Evolutionary conservation across 1,140 invertebrate genomes (phyloP), one percentile per base, ranked within the genome.

Genomic region (Triops longicaudatus): DNA sequence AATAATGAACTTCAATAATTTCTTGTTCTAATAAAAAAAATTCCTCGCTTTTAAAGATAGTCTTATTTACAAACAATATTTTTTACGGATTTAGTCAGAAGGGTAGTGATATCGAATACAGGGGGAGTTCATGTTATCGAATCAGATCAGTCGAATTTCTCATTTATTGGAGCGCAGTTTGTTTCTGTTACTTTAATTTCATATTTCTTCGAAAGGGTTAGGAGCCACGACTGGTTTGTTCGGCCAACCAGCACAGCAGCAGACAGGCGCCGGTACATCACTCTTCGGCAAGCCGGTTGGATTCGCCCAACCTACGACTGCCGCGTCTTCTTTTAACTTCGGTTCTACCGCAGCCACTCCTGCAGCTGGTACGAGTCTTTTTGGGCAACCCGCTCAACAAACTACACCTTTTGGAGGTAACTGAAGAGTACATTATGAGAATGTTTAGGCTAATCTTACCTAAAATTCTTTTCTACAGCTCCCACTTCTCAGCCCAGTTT

Each of bases 281-380:
- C 50, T 75, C 14, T 78, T 79, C 78, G 78, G 77, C n/a, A 31
- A 79, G 79, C 41, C 50, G 6, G 73, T 73, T 10, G 78, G 77
- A 5, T 79, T 79, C 73, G 78, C 78, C 14, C 26, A 78, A 31
- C 75, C 79, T 5, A 43, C 80, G 2, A 78, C 79, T 14, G 27
- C 80, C 6, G 78, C 75, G 9, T 43, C 74, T 50, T 27, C 77
- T 10, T 63, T n/a, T 27, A 72, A 81, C 4, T 82, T 82, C 77
- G 81, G 82, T 73, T 77, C 79, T 22, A 75, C 75, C 3, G 80
- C 80, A 71, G 80, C 83, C 5, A 78, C 80, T 14, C 83, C 84
- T 77, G 82, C 81, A 11, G 80, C 81, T 74, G 27, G 79, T 4
- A 79, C 78, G 28, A 75, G 76, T 73, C 79, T 79, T 37, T 84